Conservation (phyloP, 2,113 vertebrate species). For the Chinchilla lanigera region DNA sequence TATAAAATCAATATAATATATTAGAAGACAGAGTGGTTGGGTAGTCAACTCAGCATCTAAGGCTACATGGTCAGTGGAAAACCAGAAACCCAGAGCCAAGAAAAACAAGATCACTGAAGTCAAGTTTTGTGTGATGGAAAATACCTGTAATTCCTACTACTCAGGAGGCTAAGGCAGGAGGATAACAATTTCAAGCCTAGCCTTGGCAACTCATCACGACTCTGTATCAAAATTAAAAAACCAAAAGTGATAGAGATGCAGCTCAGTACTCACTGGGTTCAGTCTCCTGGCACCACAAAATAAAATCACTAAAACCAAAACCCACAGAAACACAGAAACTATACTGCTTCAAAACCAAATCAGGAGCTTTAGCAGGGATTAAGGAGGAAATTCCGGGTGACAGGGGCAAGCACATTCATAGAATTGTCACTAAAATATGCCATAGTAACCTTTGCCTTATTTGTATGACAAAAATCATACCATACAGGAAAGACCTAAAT, state of each 20-base stretch:
- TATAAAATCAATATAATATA: background rate
- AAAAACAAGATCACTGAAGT: background rate
- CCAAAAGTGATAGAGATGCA: background rate
- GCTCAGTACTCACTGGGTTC: background rate
- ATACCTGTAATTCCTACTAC: background rate
- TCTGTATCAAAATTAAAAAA: background rate
- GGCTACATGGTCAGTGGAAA: background rate
- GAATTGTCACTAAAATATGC: background rate
- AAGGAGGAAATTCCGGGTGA: background rate
- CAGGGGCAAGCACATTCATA: background rate
- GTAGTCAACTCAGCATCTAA: background rate
- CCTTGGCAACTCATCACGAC: background rate
- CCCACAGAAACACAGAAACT: background rate
- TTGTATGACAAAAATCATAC: background rate
- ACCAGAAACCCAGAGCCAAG: background rate
- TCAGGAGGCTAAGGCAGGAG: background rate
- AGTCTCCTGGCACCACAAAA: background rate
- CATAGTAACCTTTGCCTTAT: background rate
- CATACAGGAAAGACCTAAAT: background rate
- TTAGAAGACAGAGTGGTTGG: background rate
- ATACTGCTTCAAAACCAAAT: background rate
- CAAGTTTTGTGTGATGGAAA: background rate
- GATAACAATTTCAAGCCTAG: background rate
- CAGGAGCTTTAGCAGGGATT: background rate
- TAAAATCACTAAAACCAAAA: background rate